These are phyloP conservation scores for Blastobasis lacticolella DNA, from an alignment of 2,888 invertebrate species.

Conservation along the genomic window DNA sequence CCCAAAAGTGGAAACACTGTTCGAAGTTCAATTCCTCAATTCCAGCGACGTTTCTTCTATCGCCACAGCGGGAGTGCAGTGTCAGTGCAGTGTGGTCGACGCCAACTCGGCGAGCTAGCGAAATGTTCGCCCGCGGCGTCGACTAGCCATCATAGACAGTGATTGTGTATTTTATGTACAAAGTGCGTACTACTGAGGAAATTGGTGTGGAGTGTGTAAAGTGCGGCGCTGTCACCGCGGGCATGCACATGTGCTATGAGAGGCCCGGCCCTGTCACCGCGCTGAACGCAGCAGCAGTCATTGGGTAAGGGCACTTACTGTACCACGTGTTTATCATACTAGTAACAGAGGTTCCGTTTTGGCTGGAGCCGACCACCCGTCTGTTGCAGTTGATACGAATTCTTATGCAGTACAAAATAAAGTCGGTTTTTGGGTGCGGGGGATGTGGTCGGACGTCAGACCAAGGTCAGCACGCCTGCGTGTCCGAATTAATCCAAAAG, in stretches of 20 bases:
- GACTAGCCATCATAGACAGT: slow-evolving; percentile 36
- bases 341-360: no score
- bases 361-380: no score
- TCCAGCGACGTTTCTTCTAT: no score
- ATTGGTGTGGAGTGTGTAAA: slow-evolving; percentile 20
- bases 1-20: no score
- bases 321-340: no score
- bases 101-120: slow-evolving; percentile 52
- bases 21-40: no score
- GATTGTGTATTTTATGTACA: slow-evolving; percentile 1
- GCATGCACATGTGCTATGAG: slow-evolving; percentile 72
- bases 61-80: slow-evolving; percentile 1
- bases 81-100: slow-evolving; percentile 49
- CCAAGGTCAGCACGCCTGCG: no score
- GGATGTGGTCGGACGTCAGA: no score
- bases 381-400: no score
- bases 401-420: no score
- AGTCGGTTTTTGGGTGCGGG: no score
- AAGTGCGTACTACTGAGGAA: slow-evolving; percentile 8
- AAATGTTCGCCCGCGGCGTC: slow-evolving; percentile 65
- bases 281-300: slow-evolving; percentile 64
- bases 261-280: slow-evolving; percentile 61
- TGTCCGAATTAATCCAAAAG: no score
- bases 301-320: slow-evolving; percentile 42
- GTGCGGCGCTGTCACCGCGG: slow-evolving; percentile 37